Percentiles rank a stretch among this genome's conserved stretches.
These are phyloP conservation scores for Ciconia stormi DNA, from an alignment of 2,113 vertebrate species.

Conservation along the genomic window DNA sequence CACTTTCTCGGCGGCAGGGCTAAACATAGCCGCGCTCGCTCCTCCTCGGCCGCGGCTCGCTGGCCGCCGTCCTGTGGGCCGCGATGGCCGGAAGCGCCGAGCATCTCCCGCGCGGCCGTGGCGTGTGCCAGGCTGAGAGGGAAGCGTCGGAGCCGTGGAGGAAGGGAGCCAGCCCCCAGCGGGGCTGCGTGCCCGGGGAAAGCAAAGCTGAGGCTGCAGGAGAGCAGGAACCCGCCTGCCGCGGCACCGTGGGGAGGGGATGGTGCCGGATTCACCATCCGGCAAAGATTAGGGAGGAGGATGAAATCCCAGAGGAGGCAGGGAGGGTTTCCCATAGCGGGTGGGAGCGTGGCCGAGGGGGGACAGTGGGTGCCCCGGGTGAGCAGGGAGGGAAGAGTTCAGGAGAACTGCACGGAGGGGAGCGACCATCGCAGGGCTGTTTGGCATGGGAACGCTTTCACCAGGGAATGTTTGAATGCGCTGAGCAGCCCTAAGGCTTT, in stretches of 20 bases:
- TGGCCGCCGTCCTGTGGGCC: not conserved
- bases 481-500: not conserved
- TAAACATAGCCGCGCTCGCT: not conserved
- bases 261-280: rapidly evolving
- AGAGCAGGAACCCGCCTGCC: rapidly evolving
- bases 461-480: not conserved
- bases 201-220: rapidly evolving
- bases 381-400: not conserved
- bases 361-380: rapidly evolving
- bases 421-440: not conserved
- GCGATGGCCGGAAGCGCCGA: not conserved
- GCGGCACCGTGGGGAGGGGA: not conserved
- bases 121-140: not conserved
- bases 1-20: not conserved
- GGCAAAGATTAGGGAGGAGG: not conserved
- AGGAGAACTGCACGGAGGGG: not conserved
- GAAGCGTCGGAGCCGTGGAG: rapidly evolving
- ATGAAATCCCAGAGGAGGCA: not conserved
- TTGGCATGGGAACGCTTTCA: not conserved
- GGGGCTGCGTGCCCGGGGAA: rapidly evolving
- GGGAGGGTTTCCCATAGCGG: not conserved
- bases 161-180: too few relatives aligned
- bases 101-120: not conserved
- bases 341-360: not conserved
- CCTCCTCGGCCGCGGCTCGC: not conserved